These are phyloP conservation scores for Drosophila monieri DNA, from an alignment of 2,888 invertebrate species.

Conservation along the genomic window DNA sequence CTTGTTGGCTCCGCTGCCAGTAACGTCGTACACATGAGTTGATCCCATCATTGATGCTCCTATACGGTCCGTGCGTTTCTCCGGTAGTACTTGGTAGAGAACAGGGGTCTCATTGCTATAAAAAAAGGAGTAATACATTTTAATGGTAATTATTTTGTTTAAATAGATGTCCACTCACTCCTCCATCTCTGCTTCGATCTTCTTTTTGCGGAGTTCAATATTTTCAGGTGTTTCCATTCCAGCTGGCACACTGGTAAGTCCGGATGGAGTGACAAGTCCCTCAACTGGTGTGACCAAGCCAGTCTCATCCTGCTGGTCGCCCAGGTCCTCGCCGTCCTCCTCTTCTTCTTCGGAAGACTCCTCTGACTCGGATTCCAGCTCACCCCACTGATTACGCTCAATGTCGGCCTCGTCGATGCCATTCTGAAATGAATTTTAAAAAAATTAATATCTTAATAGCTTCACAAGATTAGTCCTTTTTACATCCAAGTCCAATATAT, in stretches of 20 bases:
- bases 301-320: slow-evolving; percentile 88
- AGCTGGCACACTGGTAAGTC: slow-evolving; percentile 94
- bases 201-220: slow-evolving; percentile 98
- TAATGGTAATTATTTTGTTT: slow-evolving; percentile 11
- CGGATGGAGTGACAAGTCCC: slow-evolving; percentile 97
- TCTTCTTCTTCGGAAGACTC: slow-evolving; percentile 88
- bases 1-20: slow-evolving; percentile 87
- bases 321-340: slow-evolving; percentile 86
- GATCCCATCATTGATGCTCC: slow-evolving; percentile 98
- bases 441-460: background rate
- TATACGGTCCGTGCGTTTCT: slow-evolving; percentile 95
- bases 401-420: slow-evolving; percentile 93
- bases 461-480: slow-evolving; percentile 54
- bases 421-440: slow-evolving; percentile 83
- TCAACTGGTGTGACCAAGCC: slow-evolving; percentile 97
- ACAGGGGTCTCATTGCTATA: slow-evolving; percentile 95
- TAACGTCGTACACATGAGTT: slow-evolving; percentile 98
- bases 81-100: slow-evolving; percentile 97
- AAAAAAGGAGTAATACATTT: slow-evolving; percentile 33
- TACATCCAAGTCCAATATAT: slow-evolving; percentile 89
- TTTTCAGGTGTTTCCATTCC: slow-evolving; percentile 99
- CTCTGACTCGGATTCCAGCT: slow-evolving; percentile 93
- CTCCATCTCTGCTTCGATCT: slow-evolving; percentile 98
- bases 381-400: slow-evolving; percentile 98
- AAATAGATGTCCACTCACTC: slow-evolving; percentile 86